phyloP scores from a whole-genome alignment of 2,113 vertebrate genomes.

The Elgaria multicarinata region DNA sequence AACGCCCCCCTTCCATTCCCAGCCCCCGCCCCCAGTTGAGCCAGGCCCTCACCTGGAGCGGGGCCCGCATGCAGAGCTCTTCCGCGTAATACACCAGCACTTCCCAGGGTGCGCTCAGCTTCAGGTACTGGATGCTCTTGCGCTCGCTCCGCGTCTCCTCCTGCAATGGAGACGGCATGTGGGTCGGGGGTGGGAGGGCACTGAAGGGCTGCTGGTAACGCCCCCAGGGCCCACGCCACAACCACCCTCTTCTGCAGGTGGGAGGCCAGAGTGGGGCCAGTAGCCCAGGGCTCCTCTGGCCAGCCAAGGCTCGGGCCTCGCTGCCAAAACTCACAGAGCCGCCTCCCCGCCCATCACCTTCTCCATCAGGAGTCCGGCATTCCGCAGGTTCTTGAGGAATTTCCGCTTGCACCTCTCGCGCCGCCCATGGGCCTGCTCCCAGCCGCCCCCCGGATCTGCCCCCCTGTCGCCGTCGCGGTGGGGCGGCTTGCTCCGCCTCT shows the following conservation, averaged over 20 bases:
- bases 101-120: constrained; percentile 80
- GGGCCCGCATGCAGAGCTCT: constrained; percentile 78
- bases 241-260: too few relatives aligned
- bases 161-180: constrained; percentile 44
- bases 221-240: too few relatives aligned
- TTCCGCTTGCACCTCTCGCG: constrained; percentile 70
- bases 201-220: too few relatives aligned
- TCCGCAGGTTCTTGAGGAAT: constrained; percentile 75
- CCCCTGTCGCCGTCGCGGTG: constrained; percentile 30
- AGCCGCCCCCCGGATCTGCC: neutral
- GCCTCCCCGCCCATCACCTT: constrained; percentile 63
- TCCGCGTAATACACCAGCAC: constrained; percentile 76
- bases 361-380: constrained; percentile 75
- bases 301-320: too few relatives aligned
- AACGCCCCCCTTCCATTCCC: too few relatives aligned
- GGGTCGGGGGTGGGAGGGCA: neutral
- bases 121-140: constrained; percentile 77
- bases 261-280: too few relatives aligned
- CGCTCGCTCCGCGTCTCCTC: constrained; percentile 80
- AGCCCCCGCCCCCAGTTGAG: neutral
- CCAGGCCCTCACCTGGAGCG: constrained; percentile 72
- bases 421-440: constrained; percentile 41
- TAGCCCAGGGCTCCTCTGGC: neutral
- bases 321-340: too few relatives aligned
- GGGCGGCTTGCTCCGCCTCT: constrained; percentile 28